Percentiles rank a stretch among this genome's conserved stretches.
phyloP scores from a whole-genome alignment of 2,888 invertebrate species.

The Aplocera efformata region DNA sequence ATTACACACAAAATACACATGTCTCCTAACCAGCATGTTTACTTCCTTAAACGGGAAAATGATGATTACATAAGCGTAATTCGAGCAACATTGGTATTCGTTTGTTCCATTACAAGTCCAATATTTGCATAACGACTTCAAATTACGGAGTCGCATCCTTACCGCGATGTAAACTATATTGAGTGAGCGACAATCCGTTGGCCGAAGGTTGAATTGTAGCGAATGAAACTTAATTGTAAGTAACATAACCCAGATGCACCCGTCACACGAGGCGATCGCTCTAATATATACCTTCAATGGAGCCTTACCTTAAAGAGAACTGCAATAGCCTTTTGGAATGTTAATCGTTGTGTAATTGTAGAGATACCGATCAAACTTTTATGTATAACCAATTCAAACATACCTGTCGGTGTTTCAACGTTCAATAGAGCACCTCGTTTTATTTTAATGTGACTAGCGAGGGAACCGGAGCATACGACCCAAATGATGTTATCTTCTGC shows the following conservation, averaged over 20 bases:
- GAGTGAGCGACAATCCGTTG: constrained; percentile 35
- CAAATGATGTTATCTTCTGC: too few relatives aligned
- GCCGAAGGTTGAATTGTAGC: constrained; percentile 58
- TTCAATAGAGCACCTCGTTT: too few relatives aligned
- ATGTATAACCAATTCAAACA: constrained; percentile 21
- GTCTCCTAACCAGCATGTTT: too few relatives aligned
- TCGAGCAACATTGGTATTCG: background rate
- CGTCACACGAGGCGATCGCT: constrained; percentile 46
- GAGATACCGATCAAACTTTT: constrained; percentile 29
- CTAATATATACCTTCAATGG: constrained; percentile 47
- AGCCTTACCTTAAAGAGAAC: constrained; percentile 39
- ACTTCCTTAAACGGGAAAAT: too few relatives aligned
- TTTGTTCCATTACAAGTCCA: constrained; percentile 17
- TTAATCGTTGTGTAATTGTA: constrained; percentile 44
- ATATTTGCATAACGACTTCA: constrained; percentile 29
- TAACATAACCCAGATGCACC: constrained; percentile 64
- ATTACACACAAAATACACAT: too few relatives aligned
- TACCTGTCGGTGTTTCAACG: background rate
- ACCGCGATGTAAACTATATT: constrained; percentile 32
- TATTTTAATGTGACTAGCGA: background rate
- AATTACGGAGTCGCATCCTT: constrained; percentile 34
- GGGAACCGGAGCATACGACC: too few relatives aligned
- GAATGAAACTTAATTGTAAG: constrained; percentile 59
- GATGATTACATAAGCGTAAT: too few relatives aligned
- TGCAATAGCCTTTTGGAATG: constrained; percentile 36